Evolutionary conservation across 2,797 vertebrate species (phyloP), one percentile per base, ranked within the genome.

Genomic region (Lepus oiostolus): DNA sequence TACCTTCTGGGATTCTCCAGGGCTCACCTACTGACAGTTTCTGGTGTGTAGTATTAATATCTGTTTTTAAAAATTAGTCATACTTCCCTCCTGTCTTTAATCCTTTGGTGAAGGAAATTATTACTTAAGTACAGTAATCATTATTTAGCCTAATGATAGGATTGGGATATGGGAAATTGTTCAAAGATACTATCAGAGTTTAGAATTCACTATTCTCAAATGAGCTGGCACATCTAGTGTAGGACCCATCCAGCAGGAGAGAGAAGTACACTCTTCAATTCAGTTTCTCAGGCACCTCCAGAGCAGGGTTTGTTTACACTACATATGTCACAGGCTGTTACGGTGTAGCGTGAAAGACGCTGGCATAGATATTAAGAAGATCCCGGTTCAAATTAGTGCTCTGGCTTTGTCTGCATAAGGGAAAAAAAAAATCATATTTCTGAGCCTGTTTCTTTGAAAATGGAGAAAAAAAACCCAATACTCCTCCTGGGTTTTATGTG

Each of bases 71-170:
- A 95, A 93, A 82, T 75, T 74, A 88, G 67, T 95, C 58, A 70
- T 38, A 35, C 54, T 86, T 28, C 50, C 83, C 62, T 82, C 65
- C 35, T 90, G 72, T 83, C 76, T 52, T 96, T 89, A 79, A 92
- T 93, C 68, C 35, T 96, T 91, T 86, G 68, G 84, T 92, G 93
- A 90, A 93, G 96, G 96, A 63, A 67, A 82, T 93, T 91, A 95
- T 84, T 94, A 86, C 67, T 79, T 88, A 95, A 93, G 50, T 85
- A 54, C 19, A 81, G 38, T 47, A 90, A 30, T 93, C 80, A 91
- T 97, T 96, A 94, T 75, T 93, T 94, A 95, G 63, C 63, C 85
- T 97, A 97, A 96, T 97, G 92, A 96, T 75, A 89, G 88, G 83
- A 92, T 58, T 92, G 86, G 63, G 85, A 12, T 86, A 96, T 95